Conservation (phyloP, 2,888 invertebrate genomes). For the Drosophila pegasa region DNA sequence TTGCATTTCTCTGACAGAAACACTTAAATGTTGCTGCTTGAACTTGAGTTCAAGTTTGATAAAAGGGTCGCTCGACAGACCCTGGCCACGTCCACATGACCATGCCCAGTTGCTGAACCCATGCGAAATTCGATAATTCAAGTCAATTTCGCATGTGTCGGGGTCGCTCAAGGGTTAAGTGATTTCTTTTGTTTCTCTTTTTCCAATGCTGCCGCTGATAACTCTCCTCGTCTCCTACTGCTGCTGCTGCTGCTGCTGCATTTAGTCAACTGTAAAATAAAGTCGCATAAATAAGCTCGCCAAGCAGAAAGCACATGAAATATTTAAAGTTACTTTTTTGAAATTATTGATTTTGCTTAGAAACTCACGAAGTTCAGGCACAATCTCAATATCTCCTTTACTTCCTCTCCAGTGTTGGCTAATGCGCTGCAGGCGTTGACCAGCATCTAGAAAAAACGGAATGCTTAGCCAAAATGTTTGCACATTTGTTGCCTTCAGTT, state of each 20-base stretch:
- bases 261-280: conserved; percentile 71
- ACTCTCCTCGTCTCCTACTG: conserved; percentile 13
- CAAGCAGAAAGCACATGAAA: conserved; percentile 40
- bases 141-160: conserved; percentile 76
- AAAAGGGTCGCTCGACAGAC: conserved; percentile 67
- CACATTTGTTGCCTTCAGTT: conserved; percentile 49
- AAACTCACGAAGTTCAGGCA: not conserved
- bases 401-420: conserved; percentile 16
- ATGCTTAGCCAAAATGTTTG: too few relatives aligned
- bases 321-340: conserved; percentile 50
- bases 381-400: not conserved
- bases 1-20: not conserved
- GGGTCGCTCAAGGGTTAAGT: conserved; percentile 76
- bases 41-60: conserved; percentile 74
- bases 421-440: conserved; percentile 53
- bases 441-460: conserved; percentile 48
- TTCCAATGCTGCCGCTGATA: conserved; percentile 9
- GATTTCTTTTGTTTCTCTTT: conserved; percentile 68
- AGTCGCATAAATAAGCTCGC: conserved; percentile 64
- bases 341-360: conserved; percentile 52
- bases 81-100: conserved; percentile 26
- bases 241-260: conserved; percentile 20
- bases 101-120: conserved; percentile 41
- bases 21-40: conserved; percentile 37
- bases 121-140: conserved; percentile 73